Conservation (phyloP, 2,888 invertebrate genomes). For the Lasioglossum vierecki region DNA sequence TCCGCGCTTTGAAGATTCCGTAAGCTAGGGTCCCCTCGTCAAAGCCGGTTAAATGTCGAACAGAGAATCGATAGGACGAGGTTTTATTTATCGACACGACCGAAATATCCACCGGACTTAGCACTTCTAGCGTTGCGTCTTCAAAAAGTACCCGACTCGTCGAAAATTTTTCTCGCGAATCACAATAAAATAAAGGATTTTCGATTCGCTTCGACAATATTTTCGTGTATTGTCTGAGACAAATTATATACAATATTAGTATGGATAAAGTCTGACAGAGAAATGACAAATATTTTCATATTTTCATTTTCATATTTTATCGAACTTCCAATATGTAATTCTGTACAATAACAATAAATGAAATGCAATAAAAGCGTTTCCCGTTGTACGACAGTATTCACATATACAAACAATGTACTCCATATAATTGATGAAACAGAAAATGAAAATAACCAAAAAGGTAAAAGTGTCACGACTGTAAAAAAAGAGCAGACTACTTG, state of each 20-base stretch:
- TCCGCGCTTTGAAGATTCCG: slow-evolving; percentile 61
- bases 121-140: neutral
- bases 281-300: too few species aligned
- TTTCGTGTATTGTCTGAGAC: neutral
- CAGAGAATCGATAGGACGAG: slow-evolving; percentile 48
- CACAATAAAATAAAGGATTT: neutral
- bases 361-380: neutral
- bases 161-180: neutral
- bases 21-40: slow-evolving; percentile 47
- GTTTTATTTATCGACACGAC: slow-evolving; percentile 52
- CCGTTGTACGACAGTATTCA: neutral
- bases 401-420: neutral
- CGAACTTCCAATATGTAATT: neutral
- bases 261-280: too few species aligned
- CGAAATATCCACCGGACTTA: slow-evolving; percentile 29
- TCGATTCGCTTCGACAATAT: neutral
- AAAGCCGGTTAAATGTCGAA: slow-evolving; percentile 60
- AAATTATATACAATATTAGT: neutral
- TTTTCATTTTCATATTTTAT: too few species aligned
- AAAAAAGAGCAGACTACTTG: neutral
- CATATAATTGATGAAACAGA: neutral
- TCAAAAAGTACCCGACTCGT: neutral
- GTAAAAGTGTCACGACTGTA: neutral
- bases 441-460: neutral
- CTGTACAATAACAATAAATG: neutral